A percentile compares a stretch with the other conserved stretches of the same genome.
Conservation (phyloP, 2,113 vertebrate species). For the Vimba vimba region DNA sequence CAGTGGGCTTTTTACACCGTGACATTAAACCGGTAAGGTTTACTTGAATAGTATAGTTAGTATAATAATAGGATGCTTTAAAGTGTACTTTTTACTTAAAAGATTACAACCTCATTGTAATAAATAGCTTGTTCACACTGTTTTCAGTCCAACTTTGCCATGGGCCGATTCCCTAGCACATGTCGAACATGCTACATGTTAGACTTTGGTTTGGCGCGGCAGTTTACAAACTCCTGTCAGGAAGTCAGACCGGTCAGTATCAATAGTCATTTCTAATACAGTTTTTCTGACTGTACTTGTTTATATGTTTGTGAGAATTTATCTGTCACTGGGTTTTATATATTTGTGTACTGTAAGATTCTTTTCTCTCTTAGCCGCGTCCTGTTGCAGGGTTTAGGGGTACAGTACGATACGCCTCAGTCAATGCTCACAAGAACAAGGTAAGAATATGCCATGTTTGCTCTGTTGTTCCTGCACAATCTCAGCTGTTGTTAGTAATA, state of each 20-base stretch:
- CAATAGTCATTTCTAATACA: slow-evolving; percentile 28
- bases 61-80: neutral
- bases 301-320: neutral
- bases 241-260: slow-evolving; percentile 96
- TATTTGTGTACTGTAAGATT: neutral
- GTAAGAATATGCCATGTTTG: slow-evolving; percentile 72
- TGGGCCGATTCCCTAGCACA: slow-evolving; percentile 97
- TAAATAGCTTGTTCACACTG: neutral
- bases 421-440: slow-evolving; percentile 98
- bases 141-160: slow-evolving; percentile 95
- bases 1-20: slow-evolving; percentile 95
- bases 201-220: slow-evolving; percentile 97
- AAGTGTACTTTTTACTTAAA: neutral
- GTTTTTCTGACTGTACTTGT: neutral
- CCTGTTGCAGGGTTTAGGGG: slow-evolving; percentile 96
- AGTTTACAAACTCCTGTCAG: slow-evolving; percentile 97
- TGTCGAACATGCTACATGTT: slow-evolving; percentile 98
- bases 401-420: slow-evolving; percentile 94
- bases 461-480: neutral
- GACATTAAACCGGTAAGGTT: slow-evolving; percentile 95
- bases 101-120: neutral
- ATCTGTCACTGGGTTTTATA: neutral
- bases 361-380: slow-evolving; percentile 82
- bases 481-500: neutral
- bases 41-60: neutral